A percentile compares a stretch with the other conserved stretches of the same genome.
Evolutionary conservation across 2,113 vertebrate genomes (phyloP).

Genomic region (Chauna torquata): DNA sequence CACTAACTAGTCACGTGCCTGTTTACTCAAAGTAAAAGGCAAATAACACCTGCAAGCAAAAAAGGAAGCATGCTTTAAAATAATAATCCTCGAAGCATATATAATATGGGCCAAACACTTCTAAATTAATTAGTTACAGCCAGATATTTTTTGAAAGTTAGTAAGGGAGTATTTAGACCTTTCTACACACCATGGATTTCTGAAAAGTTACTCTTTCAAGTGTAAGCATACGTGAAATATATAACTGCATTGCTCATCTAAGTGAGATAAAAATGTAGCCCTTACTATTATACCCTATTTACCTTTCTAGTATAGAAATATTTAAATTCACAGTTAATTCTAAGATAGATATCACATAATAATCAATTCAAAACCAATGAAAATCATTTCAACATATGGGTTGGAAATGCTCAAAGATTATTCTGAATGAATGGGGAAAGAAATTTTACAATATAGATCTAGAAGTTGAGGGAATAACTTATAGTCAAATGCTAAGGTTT

Average conservation of each 20-base stretch:
- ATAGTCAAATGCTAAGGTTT: slow-evolving; percentile 2
- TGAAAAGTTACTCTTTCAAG: background rate
- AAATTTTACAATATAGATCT: background rate
- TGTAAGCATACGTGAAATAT: background rate
- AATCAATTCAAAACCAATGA: background rate
- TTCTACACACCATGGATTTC: background rate
- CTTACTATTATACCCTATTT: background rate
- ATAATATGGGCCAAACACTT: background rate
- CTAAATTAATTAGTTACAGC: background rate
- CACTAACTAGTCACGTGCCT: background rate
- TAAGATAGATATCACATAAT: background rate
- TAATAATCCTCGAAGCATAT: background rate
- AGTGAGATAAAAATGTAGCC: background rate
- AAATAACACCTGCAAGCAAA: background rate
- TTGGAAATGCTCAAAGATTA: background rate
- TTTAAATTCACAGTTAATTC: background rate
- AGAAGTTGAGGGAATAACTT: background rate
- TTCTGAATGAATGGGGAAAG: background rate
- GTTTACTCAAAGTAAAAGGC: background rate
- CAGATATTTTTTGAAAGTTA: background rate
- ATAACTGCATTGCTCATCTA: background rate
- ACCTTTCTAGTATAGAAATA: background rate
- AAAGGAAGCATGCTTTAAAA: background rate
- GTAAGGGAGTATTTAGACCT: background rate
- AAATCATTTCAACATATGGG: background rate